These are phyloP conservation scores for Mustelus asterias DNA, from an alignment of 2,113 vertebrate genomes.

Conservation along the genomic window DNA sequence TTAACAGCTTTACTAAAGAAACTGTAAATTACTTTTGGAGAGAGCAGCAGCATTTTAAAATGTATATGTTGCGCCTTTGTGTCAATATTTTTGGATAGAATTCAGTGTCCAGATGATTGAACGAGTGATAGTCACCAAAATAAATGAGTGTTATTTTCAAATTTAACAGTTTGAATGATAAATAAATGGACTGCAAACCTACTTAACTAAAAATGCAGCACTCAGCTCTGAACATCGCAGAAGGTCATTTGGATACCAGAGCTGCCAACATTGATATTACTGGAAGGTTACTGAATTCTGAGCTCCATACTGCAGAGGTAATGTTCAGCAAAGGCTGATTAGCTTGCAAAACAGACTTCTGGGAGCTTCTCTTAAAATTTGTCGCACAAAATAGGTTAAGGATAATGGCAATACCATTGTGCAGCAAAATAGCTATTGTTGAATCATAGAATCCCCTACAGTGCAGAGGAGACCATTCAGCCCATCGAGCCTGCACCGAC, in stretches of 20 bases:
- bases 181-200: constrained; percentile 17
- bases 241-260: constrained; percentile 7
- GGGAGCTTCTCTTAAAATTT: not conserved
- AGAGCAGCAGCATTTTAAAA: constrained; percentile 7
- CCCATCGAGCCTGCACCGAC: too few species aligned
- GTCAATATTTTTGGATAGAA: not conserved
- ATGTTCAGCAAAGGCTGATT: not conserved
- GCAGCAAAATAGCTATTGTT: not conserved
- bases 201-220: not conserved
- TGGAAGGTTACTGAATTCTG: not conserved
- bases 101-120: not conserved
- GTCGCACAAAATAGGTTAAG: not conserved
- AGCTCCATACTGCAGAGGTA: not conserved
- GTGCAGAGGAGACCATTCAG: too few species aligned
- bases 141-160: not conserved
- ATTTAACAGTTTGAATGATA: not conserved
- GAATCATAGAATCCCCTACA: too few species aligned
- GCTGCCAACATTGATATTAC: constrained; percentile 15
- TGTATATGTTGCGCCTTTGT: not conserved
- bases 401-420: not conserved
- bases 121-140: not conserved
- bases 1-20: not conserved
- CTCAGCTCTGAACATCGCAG: not conserved
- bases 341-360: not conserved
- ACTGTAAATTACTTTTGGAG: not conserved